Base-by-base conservation (phyloP, 1,140 invertebrate genomes). In the Ctenoplectra terminalis region DNA sequence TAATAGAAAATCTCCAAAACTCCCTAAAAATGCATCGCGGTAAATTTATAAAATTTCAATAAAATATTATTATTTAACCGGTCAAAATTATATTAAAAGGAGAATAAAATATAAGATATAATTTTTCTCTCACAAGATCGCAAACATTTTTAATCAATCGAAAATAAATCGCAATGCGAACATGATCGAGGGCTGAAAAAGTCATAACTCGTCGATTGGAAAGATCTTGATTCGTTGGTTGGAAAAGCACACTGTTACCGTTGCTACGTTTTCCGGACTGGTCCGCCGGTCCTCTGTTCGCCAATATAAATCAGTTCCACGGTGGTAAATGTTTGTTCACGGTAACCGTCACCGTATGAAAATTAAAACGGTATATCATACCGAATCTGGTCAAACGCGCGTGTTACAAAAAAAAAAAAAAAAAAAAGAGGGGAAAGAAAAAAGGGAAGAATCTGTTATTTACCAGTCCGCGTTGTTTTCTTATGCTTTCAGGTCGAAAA, bases 281-380 rank as follows among this genome's bases (percentile, higher is more conserved):
- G 31, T 52, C n/a, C 15, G 17, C 26, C 46, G 66, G 20, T 56
- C 34, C 54, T 37, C 43, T 31, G n/a, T 23, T 50, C 23, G 31
- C 31, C 40, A 20, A 60, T 71, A 61, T 79, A 61, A 79, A 79
- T 79, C 76, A 79, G 60, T 71, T 54, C 9, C 13, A n/a, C 17
- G 8, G 40, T 34, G 67, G 69, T 50, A 43, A 46, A 48, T 37
- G 40, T 79, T 71, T 79, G 76, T 71, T 61, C n/a, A 8, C 54
- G 23, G n/a, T 20, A 50, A 70, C 67, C n/a, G 54, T 71, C 29
- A 48, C 67, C 43, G 67, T 79, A 79, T 71, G 76, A 79, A 72
- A 72, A 72, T 79, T 79, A 72, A 79, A 79, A 63, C 76, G n/a
- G 43, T 79, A 43, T 79, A 63, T 79, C 76, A 72, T 34, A 11